phyloP scores from a whole-genome alignment of 2,113 vertebrate species.

The Desmodus rotundus region DNA sequence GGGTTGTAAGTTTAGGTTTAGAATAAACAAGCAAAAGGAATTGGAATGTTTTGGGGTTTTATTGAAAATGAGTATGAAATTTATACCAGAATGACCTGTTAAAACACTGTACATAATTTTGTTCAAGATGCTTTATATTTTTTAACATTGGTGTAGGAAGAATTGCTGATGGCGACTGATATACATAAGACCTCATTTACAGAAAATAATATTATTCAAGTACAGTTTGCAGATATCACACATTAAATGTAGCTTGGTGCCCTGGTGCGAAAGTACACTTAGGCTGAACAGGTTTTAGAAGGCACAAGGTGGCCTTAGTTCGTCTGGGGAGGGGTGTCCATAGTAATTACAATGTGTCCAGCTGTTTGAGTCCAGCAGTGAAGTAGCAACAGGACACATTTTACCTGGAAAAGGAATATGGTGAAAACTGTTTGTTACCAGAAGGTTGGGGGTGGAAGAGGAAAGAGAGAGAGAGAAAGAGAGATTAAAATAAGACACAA shows the following conservation, averaged over 20 bases:
- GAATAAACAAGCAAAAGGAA: conserved; percentile 41
- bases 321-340: conserved; percentile 55
- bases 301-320: conserved; percentile 69
- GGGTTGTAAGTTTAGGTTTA: not conserved
- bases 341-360: conserved; percentile 78
- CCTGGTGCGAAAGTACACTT: conserved; percentile 75
- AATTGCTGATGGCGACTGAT: conserved; percentile 80
- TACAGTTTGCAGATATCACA: conserved; percentile 78
- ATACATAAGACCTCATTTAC: conserved; percentile 80
- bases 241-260: conserved; percentile 84
- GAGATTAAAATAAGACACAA: conserved; percentile 38
- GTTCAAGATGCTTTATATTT: conserved; percentile 72
- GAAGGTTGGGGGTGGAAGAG: not conserved
- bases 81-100: conserved; percentile 25
- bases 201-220: conserved; percentile 83
- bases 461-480: conserved; percentile 36
- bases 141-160: conserved; percentile 79
- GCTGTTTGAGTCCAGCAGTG: conserved; percentile 75
- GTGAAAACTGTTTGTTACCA: conserved; percentile 76
- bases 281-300: conserved; percentile 70
- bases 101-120: conserved; percentile 64
- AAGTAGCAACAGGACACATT: conserved; percentile 62
- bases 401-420: conserved; percentile 66
- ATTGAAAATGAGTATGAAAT: not conserved
- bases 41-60: not conserved